These are phyloP conservation scores for Mormyrus hasselquistii DNA, from an alignment of 2,797 vertebrate species.

Conservation along the genomic window DNA sequence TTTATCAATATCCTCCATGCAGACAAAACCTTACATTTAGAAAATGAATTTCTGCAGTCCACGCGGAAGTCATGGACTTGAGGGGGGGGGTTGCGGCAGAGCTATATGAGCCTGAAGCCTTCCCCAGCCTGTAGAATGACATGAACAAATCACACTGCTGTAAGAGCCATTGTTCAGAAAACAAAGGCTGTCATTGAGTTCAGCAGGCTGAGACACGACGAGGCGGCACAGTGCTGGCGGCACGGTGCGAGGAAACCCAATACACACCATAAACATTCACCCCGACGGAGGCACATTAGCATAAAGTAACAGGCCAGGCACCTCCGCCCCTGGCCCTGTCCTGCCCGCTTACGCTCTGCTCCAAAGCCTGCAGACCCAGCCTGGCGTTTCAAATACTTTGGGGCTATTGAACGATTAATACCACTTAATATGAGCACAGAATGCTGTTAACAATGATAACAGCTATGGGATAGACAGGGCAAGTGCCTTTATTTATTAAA, in stretches of 20 bases:
- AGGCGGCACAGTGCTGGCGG: background rate
- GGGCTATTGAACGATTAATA: background rate
- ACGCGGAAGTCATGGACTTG: background rate
- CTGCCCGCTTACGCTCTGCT: background rate
- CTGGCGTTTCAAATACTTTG: background rate
- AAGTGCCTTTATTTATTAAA: background rate
- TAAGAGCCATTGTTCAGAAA: constrained; percentile 3
- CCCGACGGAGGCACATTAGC: background rate
- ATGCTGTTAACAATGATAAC: background rate
- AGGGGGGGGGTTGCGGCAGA: background rate
- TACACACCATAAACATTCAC: constrained; percentile 5
- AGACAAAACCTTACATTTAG: background rate
- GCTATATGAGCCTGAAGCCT: background rate
- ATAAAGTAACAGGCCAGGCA: background rate
- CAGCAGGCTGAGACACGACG: constrained; percentile 10
- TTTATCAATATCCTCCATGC: background rate
- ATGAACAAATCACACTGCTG: background rate
- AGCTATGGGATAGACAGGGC: background rate
- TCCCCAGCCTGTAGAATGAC: background rate
- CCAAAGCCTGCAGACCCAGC: background rate
- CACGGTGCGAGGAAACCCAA: background rate
- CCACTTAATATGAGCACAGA: background rate
- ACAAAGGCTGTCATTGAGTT: constrained; percentile 15
- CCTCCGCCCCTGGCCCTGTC: background rate
- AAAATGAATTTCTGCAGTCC: background rate